Evolutionary conservation across 1,140 invertebrate species (phyloP).

Genomic region (Megathymus violae): DNA sequence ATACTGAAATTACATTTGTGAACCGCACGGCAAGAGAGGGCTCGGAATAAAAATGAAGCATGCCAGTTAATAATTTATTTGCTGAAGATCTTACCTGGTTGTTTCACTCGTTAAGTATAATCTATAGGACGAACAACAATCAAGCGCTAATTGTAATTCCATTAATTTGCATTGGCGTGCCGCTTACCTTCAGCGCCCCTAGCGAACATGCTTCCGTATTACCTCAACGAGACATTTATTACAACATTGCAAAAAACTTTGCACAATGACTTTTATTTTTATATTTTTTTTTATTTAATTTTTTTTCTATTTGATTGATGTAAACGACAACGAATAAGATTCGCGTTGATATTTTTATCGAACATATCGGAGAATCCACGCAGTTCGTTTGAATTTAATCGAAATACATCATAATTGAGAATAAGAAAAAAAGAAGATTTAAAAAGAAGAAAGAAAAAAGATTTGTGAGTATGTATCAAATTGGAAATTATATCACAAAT

Average conservation of each 20-base stretch:
- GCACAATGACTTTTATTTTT: neutral
- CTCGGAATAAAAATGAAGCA: conserved; percentile 47
- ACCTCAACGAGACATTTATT: neutral
- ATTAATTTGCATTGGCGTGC: conserved; percentile 66
- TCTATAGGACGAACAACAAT: conserved; percentile 60
- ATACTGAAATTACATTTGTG: conserved; percentile 36
- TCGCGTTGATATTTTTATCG: no score
- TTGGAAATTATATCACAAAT: no score
- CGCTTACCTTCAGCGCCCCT: conserved; percentile 34
- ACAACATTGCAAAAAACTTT: neutral
- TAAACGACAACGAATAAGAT: no score
- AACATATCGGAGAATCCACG: no score
- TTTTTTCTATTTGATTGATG: no score
- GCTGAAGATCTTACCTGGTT: conserved; percentile 58
- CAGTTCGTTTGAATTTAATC: no score
- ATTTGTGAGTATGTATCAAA: no score
- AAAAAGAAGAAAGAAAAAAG: no score
- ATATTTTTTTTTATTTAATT: neutral
- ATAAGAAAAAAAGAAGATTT: no score
- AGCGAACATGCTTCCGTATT: conserved; percentile 19
- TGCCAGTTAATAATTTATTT: conserved; percentile 56
- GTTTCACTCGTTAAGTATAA: conserved; percentile 64
- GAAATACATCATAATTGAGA: no score
- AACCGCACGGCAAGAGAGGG: conserved; percentile 36
- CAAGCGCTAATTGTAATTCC: conserved; percentile 70